phyloP scores from a whole-genome alignment of 1,140 invertebrate genomes.

The Dolichoris vasculosae region DNA sequence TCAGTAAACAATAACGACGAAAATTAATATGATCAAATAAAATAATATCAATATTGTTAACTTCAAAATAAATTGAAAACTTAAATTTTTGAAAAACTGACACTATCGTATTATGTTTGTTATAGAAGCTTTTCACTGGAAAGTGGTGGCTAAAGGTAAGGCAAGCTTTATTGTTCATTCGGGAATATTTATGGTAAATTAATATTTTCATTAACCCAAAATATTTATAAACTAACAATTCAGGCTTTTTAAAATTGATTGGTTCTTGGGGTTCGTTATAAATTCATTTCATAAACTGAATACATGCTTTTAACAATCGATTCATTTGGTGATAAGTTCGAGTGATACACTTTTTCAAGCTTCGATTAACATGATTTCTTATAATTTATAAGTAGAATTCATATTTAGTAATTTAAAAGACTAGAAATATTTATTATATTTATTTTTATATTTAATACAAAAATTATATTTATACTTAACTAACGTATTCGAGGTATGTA shows the following conservation, averaged over 20 bases:
- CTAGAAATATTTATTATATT: neutral
- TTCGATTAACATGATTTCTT: constrained; percentile 31
- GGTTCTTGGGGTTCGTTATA: constrained; percentile 62
- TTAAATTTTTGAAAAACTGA: constrained; percentile 35
- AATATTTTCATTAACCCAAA: constrained; percentile 44
- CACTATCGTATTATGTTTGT: constrained; percentile 69
- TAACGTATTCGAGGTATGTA: neutral
- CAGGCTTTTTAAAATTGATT: constrained; percentile 55
- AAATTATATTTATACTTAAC: neutral
- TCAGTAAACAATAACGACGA: neutral
- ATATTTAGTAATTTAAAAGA: constrained; percentile 10
- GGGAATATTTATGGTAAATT: constrained; percentile 15
- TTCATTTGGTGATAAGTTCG: constrained; percentile 20
- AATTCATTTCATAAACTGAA: constrained; percentile 11
- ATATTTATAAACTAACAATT: constrained; percentile 42
- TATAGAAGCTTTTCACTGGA: constrained; percentile 78
- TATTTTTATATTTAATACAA: neutral
- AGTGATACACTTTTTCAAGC: constrained; percentile 8
- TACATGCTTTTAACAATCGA: constrained; percentile 10
- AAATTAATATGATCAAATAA: too few species aligned
- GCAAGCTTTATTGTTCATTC: constrained; percentile 60
- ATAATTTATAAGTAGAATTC: neutral
- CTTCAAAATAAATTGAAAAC: neutral
- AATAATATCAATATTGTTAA: neutral
- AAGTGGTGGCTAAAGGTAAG: constrained; percentile 80